Evolutionary conservation across 1,140 invertebrate species (phyloP), one percentile per base, ranked within the genome.

Genomic region (Coelopa frigida): DNA sequence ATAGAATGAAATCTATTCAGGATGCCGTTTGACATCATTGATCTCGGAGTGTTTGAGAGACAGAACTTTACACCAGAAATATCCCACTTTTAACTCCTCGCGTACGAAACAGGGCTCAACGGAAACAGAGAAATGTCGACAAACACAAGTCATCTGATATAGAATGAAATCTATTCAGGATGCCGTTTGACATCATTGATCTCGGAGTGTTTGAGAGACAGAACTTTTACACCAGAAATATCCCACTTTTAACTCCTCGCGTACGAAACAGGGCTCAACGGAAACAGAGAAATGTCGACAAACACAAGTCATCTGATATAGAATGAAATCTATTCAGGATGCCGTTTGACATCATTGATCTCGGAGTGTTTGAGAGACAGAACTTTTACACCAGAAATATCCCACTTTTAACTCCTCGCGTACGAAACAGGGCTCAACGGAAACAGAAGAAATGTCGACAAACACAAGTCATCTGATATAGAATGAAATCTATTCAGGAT

Each of bases 121-220:
- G n/a, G n/a, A n/a, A n/a, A n/a, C n/a, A n/a, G n/a, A n/a, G n/a
- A n/a, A n/a, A n/a, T n/a, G n/a, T n/a, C n/a, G n/a, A n/a, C n/a
- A n/a, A n/a, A n/a, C n/a, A n/a, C n/a, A n/a, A n/a, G n/a, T n/a
- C n/a, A n/a, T n/a, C n/a, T n/a, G n/a, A n/a, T n/a, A n/a, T n/a
- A n/a, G n/a, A n/a, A n/a, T n/a, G n/a, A n/a, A n/a, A n/a, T n/a
- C n/a, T n/a, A n/a, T n/a, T n/a, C 36, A 55, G 51, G 51, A 55
- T 55, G 51, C 48, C 49, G 49, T 55, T 51, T 39, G 23, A 27
- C 40, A 1, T 0, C 3, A 15, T 49, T 50, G 5, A 5, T 55
- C 29, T 59, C 3, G 58, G 56, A 60, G 56, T 33, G 49, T 55
- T 55, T 58, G 57, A 60, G 58, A 57, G 55, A 58, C n/a, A 47